Conservation (phyloP, 1,140 invertebrate genomes). For the Leptinotarsa texana region DNA sequence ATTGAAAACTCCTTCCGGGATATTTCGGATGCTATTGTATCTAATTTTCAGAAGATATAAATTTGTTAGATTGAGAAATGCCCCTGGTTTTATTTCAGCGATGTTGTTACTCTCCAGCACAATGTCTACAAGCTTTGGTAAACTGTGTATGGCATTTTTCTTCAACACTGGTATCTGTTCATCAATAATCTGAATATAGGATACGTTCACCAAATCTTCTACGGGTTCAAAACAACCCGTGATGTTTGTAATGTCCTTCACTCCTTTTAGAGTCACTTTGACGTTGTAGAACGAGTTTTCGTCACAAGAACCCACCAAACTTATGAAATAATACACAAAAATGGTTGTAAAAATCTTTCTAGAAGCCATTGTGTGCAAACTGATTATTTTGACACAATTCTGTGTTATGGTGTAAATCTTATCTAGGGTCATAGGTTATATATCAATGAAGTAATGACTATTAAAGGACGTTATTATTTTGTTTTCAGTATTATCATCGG, state of each 20-base stretch:
- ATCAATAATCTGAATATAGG: slow-evolving; percentile 48
- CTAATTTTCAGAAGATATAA: slow-evolving; percentile 45
- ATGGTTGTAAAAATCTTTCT: neutral
- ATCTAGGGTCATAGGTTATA: slow-evolving; percentile 25
- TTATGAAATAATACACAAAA: slow-evolving; percentile 20
- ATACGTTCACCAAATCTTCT: slow-evolving; percentile 45
- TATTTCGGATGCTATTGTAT: slow-evolving; percentile 45
- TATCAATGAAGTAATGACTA: slow-evolving; percentile 26
- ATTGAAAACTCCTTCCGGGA: slow-evolving; percentile 49
- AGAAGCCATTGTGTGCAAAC: slow-evolving; percentile 18
- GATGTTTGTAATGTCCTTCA: slow-evolving; percentile 43
- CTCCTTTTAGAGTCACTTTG: slow-evolving; percentile 46
- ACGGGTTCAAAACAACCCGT: slow-evolving; percentile 50
- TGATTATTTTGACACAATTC: slow-evolving; percentile 1
- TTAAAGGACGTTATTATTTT: slow-evolving; percentile 5
- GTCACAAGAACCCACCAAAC: slow-evolving; percentile 30
- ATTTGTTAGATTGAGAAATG: slow-evolving; percentile 47
- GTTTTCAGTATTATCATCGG: neutral
- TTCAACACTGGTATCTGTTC: slow-evolving; percentile 48
- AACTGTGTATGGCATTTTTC: slow-evolving; percentile 45
- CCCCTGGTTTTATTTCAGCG: slow-evolving; percentile 44
- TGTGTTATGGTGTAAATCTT: neutral
- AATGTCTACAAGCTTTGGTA: slow-evolving; percentile 46
- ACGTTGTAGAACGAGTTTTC: slow-evolving; percentile 44
- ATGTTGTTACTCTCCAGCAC: slow-evolving; percentile 48